Percentiles rank a stretch among this genome's conserved stretches.
These are phyloP conservation scores for Xylota sylvarum DNA, from an alignment of 2,888 invertebrate genomes.

Conservation along the genomic window DNA sequence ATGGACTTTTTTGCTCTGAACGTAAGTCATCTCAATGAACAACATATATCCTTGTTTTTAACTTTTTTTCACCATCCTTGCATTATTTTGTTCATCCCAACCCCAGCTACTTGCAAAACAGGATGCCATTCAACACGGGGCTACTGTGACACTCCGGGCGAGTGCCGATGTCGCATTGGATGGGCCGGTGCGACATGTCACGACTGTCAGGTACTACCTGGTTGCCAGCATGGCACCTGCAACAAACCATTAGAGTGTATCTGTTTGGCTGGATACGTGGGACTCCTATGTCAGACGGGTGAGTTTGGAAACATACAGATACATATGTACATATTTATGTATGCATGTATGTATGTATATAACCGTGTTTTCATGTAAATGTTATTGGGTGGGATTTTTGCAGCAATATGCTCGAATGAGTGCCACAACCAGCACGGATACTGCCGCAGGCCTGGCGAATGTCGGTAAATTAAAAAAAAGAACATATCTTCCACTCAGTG, in stretches of 20 bases:
- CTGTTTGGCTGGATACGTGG: conserved; percentile 96
- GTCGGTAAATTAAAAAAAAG: conserved; percentile 86
- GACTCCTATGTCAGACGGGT: conserved; percentile 95
- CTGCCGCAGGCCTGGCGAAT: conserved; percentile 92
- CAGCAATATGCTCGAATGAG: conserved; percentile 93
- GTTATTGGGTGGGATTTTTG: conserved; percentile 73
- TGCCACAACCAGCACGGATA: conserved; percentile 94
- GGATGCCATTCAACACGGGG: conserved; percentile 95
- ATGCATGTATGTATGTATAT: too few relatives aligned
- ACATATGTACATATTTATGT: not conserved
- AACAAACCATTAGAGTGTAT: conserved; percentile 95
- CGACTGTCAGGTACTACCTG: conserved; percentile 94
- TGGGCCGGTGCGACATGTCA: conserved; percentile 95
- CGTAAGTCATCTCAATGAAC: conserved; percentile 86
- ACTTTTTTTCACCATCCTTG: not conserved
- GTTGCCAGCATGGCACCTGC: conserved; percentile 96
- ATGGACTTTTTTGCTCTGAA: conserved; percentile 94
- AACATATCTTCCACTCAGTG: conserved; percentile 80
- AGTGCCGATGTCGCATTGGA: conserved; percentile 95
- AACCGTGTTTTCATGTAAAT: conserved; percentile 27
- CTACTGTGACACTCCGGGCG: conserved; percentile 93
- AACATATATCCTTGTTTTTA: conserved; percentile 8
- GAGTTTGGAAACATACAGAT: conserved; percentile 83
- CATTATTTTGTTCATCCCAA: not conserved
- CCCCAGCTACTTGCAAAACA: conserved; percentile 91